Evolutionary conservation across 92 coral and sea anemone species (phyloP).

Genomic region (Porites lobata): DNA sequence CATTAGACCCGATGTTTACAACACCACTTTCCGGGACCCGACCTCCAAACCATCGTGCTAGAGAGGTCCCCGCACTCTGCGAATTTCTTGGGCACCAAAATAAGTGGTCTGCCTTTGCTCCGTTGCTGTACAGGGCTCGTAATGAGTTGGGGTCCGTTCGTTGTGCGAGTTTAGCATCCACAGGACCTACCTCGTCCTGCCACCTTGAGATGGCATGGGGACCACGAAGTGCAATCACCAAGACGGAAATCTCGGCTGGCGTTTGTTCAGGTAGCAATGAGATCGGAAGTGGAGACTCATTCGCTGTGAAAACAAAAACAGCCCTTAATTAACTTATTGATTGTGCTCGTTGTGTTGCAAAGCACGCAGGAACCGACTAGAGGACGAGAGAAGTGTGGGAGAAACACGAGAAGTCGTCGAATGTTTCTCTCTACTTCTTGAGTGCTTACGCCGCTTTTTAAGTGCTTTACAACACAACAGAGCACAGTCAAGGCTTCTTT

Average conservation of each 20-base stretch:
- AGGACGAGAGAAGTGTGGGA: too few species aligned
- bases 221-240: conserved; percentile 90
- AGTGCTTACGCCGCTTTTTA: too few species aligned
- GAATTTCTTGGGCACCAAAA: conserved; percentile 93
- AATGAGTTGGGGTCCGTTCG: conserved; percentile 91
- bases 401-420: too few species aligned
- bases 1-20: conserved; percentile 68
- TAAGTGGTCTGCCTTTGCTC: conserved; percentile 81
- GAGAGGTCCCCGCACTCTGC: conserved; percentile 71
- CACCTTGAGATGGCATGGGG: conserved; percentile 82
- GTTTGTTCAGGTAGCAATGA: not conserved
- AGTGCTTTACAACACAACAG: too few species aligned
- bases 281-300: not conserved
- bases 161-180: conserved; percentile 82
- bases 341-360: too few species aligned
- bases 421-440: too few species aligned
- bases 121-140: conserved; percentile 85
- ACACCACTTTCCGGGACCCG: conserved; percentile 87
- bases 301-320: not conserved
- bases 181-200: conserved; percentile 93
- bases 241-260: conserved; percentile 45
- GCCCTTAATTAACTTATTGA: not conserved
- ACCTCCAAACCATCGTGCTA: conserved; percentile 98
- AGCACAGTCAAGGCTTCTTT: too few species aligned
- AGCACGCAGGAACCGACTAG: too few species aligned